Base-by-base conservation (phyloP, 2,113 vertebrate genomes). In the Cricetomys ansorgei region DNA sequence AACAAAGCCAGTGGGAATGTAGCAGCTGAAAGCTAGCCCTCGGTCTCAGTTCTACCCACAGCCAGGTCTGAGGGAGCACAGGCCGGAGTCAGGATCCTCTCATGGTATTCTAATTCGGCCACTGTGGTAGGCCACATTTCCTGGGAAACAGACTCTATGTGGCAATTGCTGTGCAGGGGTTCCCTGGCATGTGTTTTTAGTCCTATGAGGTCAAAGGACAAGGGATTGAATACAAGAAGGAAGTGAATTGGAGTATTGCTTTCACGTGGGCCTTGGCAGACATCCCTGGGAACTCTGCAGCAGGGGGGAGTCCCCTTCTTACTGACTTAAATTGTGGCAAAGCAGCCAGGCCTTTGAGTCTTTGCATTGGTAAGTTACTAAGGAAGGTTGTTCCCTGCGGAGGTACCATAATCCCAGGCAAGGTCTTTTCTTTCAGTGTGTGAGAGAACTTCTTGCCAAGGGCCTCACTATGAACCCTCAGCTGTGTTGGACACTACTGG, bases 1-100 rank as follows among this genome's bases (percentile, higher is more conserved):
- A 80, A n/a, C 55, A 29, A 67, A 86, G 5, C 40, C 67, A 70
- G 50, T 57, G 86, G 29, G 93, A 81, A 80, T 89, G 45, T 75
- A 65, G 69, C 15, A 87, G 81, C 55, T 43, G n/a, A 12, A 37
- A 80, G 77, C 9, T 76, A 43, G 16, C 40, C 7, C 79, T 43
- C 34, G 31, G 57, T 59, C 23, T 8, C 19, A 85, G 67, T 80
- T 21, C 13, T 43, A 50, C 12, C 27, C 34, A 67, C 48, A 69
- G 37, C 55, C 1, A 40, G 57, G 29, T 16, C 2, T 15, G 23
- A 15, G 13, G 4, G 83, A 76, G 87, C 72, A 92, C 17, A 31
- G 17, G 8, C 19, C 27, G n/a, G 50, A 31, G 62, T 62, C 15
- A 27, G 79, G 50, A 31, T 94, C 80, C 40, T 57, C n/a, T 37